Evolutionary conservation across 2,113 vertebrate species (phyloP), one percentile per base, ranked within the genome.

Genomic region (Alethe diademata): DNA sequence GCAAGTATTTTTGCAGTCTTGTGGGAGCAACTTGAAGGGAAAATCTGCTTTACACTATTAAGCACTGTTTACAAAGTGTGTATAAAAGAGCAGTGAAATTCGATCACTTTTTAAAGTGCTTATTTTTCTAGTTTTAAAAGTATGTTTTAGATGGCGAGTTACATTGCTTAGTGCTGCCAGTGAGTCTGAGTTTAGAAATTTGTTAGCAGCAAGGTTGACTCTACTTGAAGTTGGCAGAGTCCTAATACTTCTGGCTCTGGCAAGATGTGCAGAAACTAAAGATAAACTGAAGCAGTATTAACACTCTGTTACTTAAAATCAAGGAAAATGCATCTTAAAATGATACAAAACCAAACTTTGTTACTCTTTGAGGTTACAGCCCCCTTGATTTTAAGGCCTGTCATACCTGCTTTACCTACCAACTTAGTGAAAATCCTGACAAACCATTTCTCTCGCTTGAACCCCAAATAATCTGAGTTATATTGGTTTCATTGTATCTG

Each of bases 21-120:
- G 13, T 56, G 78, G 43, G 33, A 74, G 8, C 38, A 71, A 20
- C 31, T 82, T 78, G 19, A 85, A 64, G 78, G 56, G 31, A 78
- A 71, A 79, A 54, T 12, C 40, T 53, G 22, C 33, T 82, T 75
- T 65, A 53, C 3, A 0, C 4, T 74, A 5, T 24, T 45, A 31
- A 71, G 6, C 31, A 24, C 28, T 92, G 11, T 65, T 85, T 74
- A 33, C 14, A 31, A 26, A 40, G 9, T 20, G 13, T 53, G 2
- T 71, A 9, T 79, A 48, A 48, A 88, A n/a, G 23, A 29, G 18
- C 23, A 60, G 14, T 78, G 22, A 67, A 84, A 86, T 58, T 45
- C 0, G 0, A 3, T 45, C 8, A 1, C 1, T 19, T 87, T 78
- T 66, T 33, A 1, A 70, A n/a, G 26, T 16, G 10, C 11, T 50